Percentiles rank a stretch among this genome's conserved stretches.
Evolutionary conservation across 1,140 invertebrate species (phyloP).

Genomic region (Drepana arcuata): DNA sequence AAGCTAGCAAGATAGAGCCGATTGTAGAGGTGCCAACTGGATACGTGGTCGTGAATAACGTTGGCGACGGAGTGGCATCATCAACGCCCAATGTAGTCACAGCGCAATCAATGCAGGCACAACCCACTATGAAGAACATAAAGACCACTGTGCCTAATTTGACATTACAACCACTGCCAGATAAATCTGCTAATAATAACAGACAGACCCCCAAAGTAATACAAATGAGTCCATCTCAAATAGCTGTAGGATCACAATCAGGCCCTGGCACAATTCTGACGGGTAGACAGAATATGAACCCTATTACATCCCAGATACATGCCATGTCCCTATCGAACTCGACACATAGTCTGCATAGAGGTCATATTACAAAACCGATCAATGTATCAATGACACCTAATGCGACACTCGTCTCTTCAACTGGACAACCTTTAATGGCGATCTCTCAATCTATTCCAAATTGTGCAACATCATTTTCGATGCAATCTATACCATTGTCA

Average conservation of each 20-base stretch:
- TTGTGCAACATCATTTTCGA: slow-evolving; percentile 43
- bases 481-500: slow-evolving; percentile 58
- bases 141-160: slow-evolving; percentile 62
- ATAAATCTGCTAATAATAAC: slow-evolving; percentile 46
- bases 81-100: slow-evolving; percentile 53
- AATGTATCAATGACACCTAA: slow-evolving; percentile 54
- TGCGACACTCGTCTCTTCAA: slow-evolving; percentile 56
- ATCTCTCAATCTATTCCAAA: slow-evolving; percentile 62
- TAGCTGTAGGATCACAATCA: slow-evolving; percentile 38
- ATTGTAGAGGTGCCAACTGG: slow-evolving; percentile 80
- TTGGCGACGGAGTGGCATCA: slow-evolving; percentile 55
- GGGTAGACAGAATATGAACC: slow-evolving; percentile 49
- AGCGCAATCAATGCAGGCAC: slow-evolving; percentile 50
- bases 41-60: slow-evolving; percentile 81
- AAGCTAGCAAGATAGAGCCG: slow-evolving; percentile 86
- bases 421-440: slow-evolving; percentile 58
- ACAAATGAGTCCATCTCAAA: slow-evolving; percentile 45
- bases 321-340: slow-evolving; percentile 49
- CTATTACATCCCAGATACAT: slow-evolving; percentile 63
- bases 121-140: slow-evolving; percentile 51
- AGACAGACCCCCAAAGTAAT: slow-evolving; percentile 60
- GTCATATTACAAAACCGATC: slow-evolving; percentile 43
- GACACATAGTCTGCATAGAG: slow-evolving; percentile 41
- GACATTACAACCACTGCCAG: slow-evolving; percentile 63
- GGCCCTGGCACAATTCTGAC: slow-evolving; percentile 34